Base-by-base conservation (phyloP, 2,797 vertebrate genomes). In the Lepilemur ruficaudatus region DNA sequence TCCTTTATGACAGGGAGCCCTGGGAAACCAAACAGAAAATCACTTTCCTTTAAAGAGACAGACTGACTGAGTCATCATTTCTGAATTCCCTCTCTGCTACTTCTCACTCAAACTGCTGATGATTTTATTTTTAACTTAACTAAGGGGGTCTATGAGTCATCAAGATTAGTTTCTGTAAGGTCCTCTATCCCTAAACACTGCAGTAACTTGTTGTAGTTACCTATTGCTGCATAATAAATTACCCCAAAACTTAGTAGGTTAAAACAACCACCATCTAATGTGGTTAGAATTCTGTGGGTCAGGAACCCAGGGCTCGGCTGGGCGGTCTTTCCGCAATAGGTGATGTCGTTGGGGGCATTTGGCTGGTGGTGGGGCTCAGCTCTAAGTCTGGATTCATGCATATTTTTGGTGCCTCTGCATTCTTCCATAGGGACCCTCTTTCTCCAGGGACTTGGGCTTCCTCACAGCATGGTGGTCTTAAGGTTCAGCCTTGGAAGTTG, bases 21-120 rank as follows among this genome's bases (percentile, higher is more conserved):
- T 93, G 92, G 95, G 76, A 95, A 96, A 97, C 97, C 96, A 97
- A 96, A 96, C 75, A 96, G 95, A 96, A 97, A 88, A 92, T 96
- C 92, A 94, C 48, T 98, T 97, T 97, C 73, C 96, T 95, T 76
- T 98, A 97, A 98, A 98, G 94, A 95, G 95, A 97, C 97, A 97
- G 96, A 79, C 57, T 95, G 86, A 65, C 81, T 94, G 89, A 98
- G 91, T 91, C 97, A 96, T 79, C 12, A n/a, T 88, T 93, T 97
- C 70, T 95, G 25, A 88, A 28, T 96, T 96, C 90, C 93, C 75
- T 93, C 86, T 92, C 35, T 6, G 96, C 50, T 81, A 69, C 59
- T 95, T 69, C 79, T 91, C 32, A 43, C 55, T 97, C 84, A 55
- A 65, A 94, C 30, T 80, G 38, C 86, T 95, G 93, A 87, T 95